Evolutionary conservation across 2,113 vertebrate species (phyloP).

Genomic region (Nipponia nippon): DNA sequence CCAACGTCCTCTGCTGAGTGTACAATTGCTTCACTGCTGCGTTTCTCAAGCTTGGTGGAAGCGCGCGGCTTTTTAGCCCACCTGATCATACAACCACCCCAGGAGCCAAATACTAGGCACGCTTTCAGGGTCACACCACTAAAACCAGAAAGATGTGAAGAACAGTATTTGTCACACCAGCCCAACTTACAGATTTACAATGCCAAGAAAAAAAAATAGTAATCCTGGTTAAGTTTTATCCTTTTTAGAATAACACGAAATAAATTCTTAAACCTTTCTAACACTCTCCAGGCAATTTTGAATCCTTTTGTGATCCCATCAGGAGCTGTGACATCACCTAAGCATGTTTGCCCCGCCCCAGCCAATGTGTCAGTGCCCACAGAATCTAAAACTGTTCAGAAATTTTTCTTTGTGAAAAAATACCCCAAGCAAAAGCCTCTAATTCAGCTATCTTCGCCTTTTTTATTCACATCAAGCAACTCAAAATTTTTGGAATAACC

Average conservation of each 20-base stretch:
- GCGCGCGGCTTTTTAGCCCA: fast-evolving
- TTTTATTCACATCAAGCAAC: not conserved
- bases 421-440: not conserved
- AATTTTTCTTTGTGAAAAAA: not conserved
- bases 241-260: not conserved
- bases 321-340: not conserved
- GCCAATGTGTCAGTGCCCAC: not conserved
- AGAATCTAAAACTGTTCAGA: not conserved
- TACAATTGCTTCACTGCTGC: not conserved
- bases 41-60: not conserved
- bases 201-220: not conserved
- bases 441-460: not conserved
- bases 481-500: not conserved
- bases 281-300: not conserved
- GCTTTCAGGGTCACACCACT: not conserved
- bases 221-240: not conserved
- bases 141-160: not conserved
- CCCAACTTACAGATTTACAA: not conserved
- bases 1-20: not conserved
- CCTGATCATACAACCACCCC: not conserved
- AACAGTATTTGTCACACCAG: not conserved
- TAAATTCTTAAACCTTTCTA: not conserved
- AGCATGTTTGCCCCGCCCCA: fast-evolving
- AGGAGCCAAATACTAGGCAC: not conserved
- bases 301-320: not conserved